Percentiles rank a stretch among this genome's conserved stretches.
Evolutionary conservation across 2,888 invertebrate species (phyloP).

Genomic region (Coelogynopora nodosa): DNA sequence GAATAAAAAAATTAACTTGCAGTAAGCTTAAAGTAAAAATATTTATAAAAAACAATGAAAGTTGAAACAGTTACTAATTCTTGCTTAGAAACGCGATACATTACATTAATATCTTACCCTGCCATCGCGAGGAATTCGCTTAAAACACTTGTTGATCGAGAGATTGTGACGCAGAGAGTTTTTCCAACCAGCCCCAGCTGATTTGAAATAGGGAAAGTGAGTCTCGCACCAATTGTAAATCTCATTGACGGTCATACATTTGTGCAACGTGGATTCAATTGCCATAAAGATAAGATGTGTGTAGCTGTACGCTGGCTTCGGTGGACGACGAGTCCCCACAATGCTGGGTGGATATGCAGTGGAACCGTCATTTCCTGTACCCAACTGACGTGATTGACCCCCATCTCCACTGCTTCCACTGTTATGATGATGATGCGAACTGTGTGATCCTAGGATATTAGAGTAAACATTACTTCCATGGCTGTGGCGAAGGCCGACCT

Average conservation of each 20-base stretch:
- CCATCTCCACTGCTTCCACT: not conserved
- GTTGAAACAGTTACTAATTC: not conserved
- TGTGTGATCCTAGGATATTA: not conserved
- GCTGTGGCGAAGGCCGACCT: not conserved
- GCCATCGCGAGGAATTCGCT: slow-evolving; percentile 43
- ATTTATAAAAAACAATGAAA: no score
- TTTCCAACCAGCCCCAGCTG: slow-evolving; percentile 43
- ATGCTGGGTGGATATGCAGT: not conserved
- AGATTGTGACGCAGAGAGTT: slow-evolving; percentile 45
- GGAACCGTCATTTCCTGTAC: not conserved
- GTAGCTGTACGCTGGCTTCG: slow-evolving; percentile 40
- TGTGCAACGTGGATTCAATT: slow-evolving; percentile 39
- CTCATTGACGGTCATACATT: slow-evolving; percentile 44
- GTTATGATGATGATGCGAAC: not conserved
- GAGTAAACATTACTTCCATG: slow-evolving; percentile 5
- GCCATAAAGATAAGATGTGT: slow-evolving; percentile 45
- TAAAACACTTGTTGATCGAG: slow-evolving; percentile 42
- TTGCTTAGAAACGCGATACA: no score
- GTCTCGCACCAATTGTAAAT: slow-evolving; percentile 45
- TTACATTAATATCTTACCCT: slow-evolving; percentile 24
- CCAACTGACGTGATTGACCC: not conserved
- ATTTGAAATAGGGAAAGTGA: slow-evolving; percentile 44
- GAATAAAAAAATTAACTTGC: not conserved
- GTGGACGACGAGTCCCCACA: not conserved
- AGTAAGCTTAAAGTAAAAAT: no score